Percentiles rank a stretch among this genome's conserved stretches.
Conservation (phyloP, 2,113 vertebrate species). For the Numenius arquata region DNA sequence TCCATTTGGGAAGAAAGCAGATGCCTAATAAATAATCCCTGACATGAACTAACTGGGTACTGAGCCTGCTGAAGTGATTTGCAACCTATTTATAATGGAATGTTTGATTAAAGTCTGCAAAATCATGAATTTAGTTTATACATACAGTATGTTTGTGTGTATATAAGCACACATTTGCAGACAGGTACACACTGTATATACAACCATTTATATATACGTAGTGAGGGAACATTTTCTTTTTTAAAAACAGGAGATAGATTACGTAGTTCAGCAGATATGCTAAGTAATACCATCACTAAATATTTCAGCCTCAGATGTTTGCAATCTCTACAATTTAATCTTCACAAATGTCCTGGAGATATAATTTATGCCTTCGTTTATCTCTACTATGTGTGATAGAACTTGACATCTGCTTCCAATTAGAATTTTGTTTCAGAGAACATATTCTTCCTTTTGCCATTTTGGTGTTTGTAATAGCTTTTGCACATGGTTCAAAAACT, state of each 20-base stretch:
- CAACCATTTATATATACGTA: neutral
- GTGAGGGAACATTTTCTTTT: neutral
- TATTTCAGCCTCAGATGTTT: slow-evolving; percentile 14
- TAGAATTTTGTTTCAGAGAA: neutral
- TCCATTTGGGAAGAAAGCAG: slow-evolving; percentile 48
- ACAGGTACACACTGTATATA: neutral
- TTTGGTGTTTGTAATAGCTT: neutral
- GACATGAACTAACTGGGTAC: neutral
- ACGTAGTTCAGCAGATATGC: neutral
- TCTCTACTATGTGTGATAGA: neutral
- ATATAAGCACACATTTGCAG: neutral
- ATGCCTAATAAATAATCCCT: slow-evolving; percentile 39
- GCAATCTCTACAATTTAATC: neutral
- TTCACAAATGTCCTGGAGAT: neutral
- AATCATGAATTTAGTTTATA: neutral
- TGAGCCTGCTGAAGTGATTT: neutral
- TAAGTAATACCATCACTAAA: neutral
- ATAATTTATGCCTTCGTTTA: neutral
- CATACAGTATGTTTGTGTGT: neutral
- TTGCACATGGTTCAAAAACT: neutral
- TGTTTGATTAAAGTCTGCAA: neutral
- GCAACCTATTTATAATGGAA: neutral
- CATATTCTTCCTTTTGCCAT: neutral
- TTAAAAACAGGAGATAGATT: neutral
- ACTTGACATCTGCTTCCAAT: slow-evolving; percentile 9